phyloP scores from a whole-genome alignment of 2,888 invertebrate genomes.

The Limenitis camilla region DNA sequence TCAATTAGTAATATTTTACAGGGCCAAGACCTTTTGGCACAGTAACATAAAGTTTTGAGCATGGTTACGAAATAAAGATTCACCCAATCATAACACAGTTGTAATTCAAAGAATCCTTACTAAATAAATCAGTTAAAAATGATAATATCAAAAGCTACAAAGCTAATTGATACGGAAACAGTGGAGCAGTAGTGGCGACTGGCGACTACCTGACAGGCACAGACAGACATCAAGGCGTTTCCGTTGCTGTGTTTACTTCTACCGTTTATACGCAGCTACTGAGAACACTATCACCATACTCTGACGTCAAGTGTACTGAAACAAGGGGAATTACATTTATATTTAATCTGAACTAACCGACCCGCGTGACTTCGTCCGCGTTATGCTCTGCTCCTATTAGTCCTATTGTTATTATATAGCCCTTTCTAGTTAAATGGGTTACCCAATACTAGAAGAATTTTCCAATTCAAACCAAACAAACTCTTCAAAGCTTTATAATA shows the following conservation, averaged over 20 bases:
- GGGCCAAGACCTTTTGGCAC: no score
- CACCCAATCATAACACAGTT: background rate
- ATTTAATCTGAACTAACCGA: background rate
- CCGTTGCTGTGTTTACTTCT: constrained; percentile 38
- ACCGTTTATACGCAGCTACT: constrained; percentile 42
- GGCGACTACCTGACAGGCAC: constrained; percentile 23
- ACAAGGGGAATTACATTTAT: background rate
- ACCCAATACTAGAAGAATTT: no score
- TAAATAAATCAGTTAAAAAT: constrained; percentile 10
- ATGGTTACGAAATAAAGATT: no score
- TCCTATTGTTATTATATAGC: background rate
- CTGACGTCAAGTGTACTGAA: constrained; percentile 34
- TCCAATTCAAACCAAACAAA: no score
- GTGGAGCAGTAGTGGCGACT: constrained; percentile 22
- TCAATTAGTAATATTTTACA: no score
- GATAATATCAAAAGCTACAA: constrained; percentile 12
- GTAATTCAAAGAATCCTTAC: constrained; percentile 5
- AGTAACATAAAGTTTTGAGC: no score
- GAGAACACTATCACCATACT: constrained; percentile 53
- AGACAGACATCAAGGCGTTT: constrained; percentile 30
- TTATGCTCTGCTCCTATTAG: no score
- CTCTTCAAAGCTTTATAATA: no score
- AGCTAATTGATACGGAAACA: constrained; percentile 24
- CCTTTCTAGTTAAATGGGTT: background rate
- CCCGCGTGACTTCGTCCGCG: no score